These are phyloP conservation scores for Stercorarius parasiticus DNA, from an alignment of 2,113 vertebrate genomes.

Conservation along the genomic window DNA sequence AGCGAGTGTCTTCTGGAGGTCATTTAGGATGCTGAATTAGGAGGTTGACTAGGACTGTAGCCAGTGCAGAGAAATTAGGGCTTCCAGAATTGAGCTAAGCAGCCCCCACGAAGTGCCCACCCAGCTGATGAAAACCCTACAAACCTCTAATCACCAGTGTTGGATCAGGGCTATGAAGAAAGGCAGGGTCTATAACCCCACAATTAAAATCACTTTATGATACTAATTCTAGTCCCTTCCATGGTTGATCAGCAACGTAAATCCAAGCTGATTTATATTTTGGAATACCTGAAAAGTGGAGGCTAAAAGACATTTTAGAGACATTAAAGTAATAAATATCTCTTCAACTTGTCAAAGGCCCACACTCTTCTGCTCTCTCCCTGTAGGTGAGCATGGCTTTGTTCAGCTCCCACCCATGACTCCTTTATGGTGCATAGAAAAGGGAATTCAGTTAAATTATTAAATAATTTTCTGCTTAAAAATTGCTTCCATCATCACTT, in stretches of 20 bases:
- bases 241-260: not conserved
- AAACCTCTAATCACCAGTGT: not conserved
- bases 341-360: not conserved
- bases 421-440: not conserved
- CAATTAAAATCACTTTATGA: not conserved
- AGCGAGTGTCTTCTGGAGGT: not conserved
- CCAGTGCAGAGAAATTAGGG: not conserved
- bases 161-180: not conserved
- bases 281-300: not conserved
- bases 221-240: not conserved
- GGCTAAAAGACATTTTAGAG: not conserved
- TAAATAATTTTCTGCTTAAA: conserved; percentile 4
- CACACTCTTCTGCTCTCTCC: not conserved
- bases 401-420: not conserved
- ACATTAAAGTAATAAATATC: not conserved
- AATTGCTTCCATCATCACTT: not conserved
- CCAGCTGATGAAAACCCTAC: not conserved
- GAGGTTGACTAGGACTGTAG: not conserved
- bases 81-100: not conserved
- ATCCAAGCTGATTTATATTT: not conserved
- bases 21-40: not conserved
- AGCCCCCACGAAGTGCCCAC: not conserved
- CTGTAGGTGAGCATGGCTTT: not conserved
- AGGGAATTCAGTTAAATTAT: not conserved
- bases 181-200: not conserved